Base-by-base conservation (phyloP, 2,888 invertebrate genomes). In the Drosophila niveifrons region DNA sequence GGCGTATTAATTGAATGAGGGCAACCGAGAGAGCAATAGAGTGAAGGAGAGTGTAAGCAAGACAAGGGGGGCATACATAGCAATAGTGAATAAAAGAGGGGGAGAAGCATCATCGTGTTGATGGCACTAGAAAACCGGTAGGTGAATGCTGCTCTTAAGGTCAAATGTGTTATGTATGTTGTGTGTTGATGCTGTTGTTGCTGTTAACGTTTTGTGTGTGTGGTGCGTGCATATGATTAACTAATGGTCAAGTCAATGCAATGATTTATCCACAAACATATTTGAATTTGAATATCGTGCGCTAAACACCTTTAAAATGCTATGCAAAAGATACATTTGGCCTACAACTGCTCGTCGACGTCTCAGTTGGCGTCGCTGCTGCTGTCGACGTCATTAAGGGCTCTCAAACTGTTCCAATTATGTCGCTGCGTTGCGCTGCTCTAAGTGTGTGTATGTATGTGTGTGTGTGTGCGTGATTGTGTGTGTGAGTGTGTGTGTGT, bases 331-430 rank as follows among this genome's bases (percentile, higher is more conserved):
- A 75, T 66, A 62, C 58, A 79, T 72, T 82, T 82, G 85, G 81
- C 80, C 85, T 82, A 81, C 72, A 84, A 85, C 65, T 23, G 8
- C 53, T 9, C 46, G 39, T 34, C 43, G 47, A n/a, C 44, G 71
- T 52, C 28, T 28, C 55, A 2, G 44, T 3, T 18, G 57, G 28
- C 36, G 31, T 15, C 47, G 18, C 36, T n/a, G 36, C 36, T 36
- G 68, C 52, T 13, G 82, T 72, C 78, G 65, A 70, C 79, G 75
- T 88, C 79, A 82, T 89, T 83, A 84, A 84, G 87, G 89, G 88
- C 89, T 80, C 88, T 88, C 78, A 78, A 82, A 87, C 69, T 77
- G 89, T 82, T 87, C 85, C 84, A 87, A 89, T 88, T 85, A 86
- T 86, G 89, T 77, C 82, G 66, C 66, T 72, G 77, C 82, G 66